phyloP scores from a whole-genome alignment of 2,797 vertebrate species.

The Heteromormyrus szaboi region DNA sequence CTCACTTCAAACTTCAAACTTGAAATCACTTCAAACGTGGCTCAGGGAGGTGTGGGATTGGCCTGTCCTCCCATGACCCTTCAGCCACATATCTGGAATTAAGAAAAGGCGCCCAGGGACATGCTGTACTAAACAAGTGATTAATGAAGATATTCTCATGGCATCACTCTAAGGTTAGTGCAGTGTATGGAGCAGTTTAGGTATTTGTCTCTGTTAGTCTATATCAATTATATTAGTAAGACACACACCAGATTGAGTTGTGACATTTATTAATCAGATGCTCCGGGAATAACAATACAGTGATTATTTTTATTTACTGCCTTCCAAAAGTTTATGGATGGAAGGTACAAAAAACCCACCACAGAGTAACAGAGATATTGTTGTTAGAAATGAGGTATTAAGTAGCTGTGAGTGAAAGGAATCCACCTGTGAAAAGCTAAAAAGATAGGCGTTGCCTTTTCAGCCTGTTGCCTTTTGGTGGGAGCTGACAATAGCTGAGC shows the following conservation, averaged over 20 bases:
- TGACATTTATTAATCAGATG: neutral
- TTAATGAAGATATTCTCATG: neutral
- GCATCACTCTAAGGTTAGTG: neutral
- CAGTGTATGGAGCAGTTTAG: neutral
- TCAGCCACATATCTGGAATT: conserved; percentile 45
- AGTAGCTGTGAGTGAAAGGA: neutral
- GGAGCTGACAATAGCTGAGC: neutral
- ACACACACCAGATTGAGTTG: neutral
- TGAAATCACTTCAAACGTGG: conserved; percentile 22
- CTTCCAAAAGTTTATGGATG: neutral
- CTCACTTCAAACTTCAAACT: neutral
- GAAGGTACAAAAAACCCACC: neutral
- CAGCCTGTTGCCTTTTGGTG: neutral
- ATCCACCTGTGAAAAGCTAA: neutral
- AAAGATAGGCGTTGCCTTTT: neutral
- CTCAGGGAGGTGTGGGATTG: conserved; percentile 18
- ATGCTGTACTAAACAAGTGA: conserved; percentile 30
- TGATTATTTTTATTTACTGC: neutral
- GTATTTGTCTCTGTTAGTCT: neutral
- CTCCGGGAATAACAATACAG: neutral
- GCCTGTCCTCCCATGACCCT: conserved; percentile 36
- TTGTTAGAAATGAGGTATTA: neutral
- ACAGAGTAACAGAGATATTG: neutral
- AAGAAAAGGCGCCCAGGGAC: conserved; percentile 27
- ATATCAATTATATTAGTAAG: neutral